Evolutionary conservation across 2,113 vertebrate genomes (phyloP).

Genomic region (Dromas ardeola): DNA sequence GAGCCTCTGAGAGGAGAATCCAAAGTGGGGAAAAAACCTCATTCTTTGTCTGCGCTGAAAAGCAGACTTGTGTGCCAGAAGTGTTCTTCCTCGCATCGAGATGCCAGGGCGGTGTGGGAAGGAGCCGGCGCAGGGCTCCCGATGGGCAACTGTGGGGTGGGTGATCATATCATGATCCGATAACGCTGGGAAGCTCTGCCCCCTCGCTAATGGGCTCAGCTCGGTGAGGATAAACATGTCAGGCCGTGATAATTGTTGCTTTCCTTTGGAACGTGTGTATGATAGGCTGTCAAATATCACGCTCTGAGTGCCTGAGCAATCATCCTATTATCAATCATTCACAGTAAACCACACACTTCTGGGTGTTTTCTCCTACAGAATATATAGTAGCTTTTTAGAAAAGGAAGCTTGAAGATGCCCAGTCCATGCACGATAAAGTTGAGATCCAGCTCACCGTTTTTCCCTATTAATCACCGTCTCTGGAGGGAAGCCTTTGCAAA

Average conservation of each 20-base stretch:
- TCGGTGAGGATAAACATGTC: not conserved
- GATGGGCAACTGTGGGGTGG: not conserved
- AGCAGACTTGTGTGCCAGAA: not conserved
- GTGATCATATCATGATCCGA: not conserved
- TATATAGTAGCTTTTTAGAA: not conserved
- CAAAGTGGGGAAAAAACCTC: not conserved
- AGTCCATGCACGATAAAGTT: accelerated
- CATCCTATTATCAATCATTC: not conserved
- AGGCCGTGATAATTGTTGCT: not conserved
- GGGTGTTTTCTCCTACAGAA: not conserved
- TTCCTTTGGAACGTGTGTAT: not conserved
- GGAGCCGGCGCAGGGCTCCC: not conserved
- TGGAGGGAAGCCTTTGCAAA: not conserved
- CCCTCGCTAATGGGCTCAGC: not conserved
- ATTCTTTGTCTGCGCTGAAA: not conserved
- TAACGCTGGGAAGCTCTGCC: not conserved
- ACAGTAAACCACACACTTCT: not conserved
- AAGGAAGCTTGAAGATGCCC: not conserved
- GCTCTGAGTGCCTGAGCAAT: not conserved
- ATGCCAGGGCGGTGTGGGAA: not conserved
- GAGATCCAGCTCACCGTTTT: not conserved
- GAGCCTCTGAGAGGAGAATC: not conserved
- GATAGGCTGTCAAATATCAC: not conserved
- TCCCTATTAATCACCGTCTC: not conserved
- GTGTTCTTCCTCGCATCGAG: not conserved